phyloP scores from a whole-genome alignment of 2,888 invertebrate species.

The Hartigia nigra region DNA sequence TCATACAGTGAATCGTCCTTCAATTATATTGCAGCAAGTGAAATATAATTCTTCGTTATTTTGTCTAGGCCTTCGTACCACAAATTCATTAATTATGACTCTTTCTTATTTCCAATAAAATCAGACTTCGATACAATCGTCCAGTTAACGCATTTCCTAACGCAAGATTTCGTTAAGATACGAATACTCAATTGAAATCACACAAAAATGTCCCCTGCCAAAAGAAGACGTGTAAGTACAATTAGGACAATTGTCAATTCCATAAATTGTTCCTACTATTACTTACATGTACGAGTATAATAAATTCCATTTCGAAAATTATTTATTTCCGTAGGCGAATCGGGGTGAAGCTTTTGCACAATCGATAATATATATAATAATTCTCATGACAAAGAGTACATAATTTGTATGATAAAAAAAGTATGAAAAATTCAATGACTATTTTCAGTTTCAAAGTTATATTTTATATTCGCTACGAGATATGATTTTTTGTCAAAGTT shows the following conservation, averaged over 20 bases:
- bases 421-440: background rate
- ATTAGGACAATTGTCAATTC: background rate
- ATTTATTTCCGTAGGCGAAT: background rate
- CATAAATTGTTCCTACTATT: background rate
- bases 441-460: background rate
- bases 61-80: background rate
- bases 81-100: background rate
- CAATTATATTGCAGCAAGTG: conserved; percentile 5
- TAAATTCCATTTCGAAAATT: background rate
- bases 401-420: background rate
- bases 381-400: background rate
- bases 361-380: background rate
- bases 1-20: conserved; percentile 13
- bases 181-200: background rate
- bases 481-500: background rate
- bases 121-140: background rate
- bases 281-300: background rate
- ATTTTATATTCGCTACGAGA: background rate
- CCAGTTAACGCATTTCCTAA: background rate
- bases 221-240: background rate
- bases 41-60: background rate
- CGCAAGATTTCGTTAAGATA: background rate
- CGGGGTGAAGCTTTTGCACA: background rate
- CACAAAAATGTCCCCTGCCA: background rate
- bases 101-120: background rate